phyloP scores from a whole-genome alignment of 2,888 invertebrate species.

The Pocota personata region DNA sequence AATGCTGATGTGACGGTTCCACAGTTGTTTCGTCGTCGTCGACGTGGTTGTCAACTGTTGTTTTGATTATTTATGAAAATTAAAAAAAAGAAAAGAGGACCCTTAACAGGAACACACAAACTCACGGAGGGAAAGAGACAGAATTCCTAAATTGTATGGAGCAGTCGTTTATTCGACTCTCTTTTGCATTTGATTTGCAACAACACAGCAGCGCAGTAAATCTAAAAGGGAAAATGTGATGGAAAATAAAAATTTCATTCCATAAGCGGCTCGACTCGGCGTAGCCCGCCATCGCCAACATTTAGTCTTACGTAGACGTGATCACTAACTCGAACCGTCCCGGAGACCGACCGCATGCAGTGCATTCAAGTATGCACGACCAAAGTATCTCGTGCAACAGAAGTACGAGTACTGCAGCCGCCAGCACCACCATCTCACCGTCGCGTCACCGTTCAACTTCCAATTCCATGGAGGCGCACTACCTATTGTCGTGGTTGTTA shows the following conservation, averaged over 20 bases:
- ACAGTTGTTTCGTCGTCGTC: conserved; percentile 48
- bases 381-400: conserved; percentile 68
- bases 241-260: conserved; percentile 66
- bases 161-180: conserved; percentile 51
- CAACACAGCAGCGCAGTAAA: conserved; percentile 15
- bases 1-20: conserved; percentile 18
- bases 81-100: conserved; percentile 58
- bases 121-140: conserved; percentile 6
- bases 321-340: conserved; percentile 63
- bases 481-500: conserved; percentile 60
- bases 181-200: conserved; percentile 72
- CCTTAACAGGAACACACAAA: conserved; percentile 45
- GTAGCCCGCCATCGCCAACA: conserved; percentile 34
- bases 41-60: conserved; percentile 69
- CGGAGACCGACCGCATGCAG: conserved; percentile 67
- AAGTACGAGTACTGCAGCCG: conserved; percentile 67
- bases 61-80: conserved; percentile 74
- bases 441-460: conserved; percentile 28
- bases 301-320: conserved; percentile 65
- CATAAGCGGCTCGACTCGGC: conserved; percentile 63
- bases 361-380: conserved; percentile 68
- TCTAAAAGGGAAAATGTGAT: conserved; percentile 28
- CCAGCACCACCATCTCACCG: conserved; percentile 42
- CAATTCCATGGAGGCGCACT: conserved; percentile 39
- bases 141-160: conserved; percentile 8